Evolutionary conservation across 1,140 invertebrate genomes (phyloP).

Genomic region (Cheumatopsyche charites): DNA sequence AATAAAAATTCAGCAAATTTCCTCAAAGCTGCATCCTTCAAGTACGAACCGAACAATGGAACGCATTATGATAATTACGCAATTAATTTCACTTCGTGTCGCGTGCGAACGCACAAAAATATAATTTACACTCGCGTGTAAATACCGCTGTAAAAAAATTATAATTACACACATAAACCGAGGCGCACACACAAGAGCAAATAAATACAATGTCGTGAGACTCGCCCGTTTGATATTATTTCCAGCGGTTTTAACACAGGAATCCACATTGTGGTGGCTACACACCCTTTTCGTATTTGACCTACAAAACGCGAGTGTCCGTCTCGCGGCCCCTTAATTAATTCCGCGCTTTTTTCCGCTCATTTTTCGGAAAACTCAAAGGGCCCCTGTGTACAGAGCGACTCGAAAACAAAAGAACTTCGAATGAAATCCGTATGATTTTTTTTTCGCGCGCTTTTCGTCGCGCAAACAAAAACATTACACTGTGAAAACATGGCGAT

Average conservation of each 20-base stretch:
- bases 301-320: constrained; percentile 30
- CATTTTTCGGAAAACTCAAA: neutral
- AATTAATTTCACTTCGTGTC: too few species aligned
- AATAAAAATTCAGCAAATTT: too few species aligned
- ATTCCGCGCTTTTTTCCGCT: constrained; percentile 15
- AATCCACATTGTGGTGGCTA: constrained; percentile 28
- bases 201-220: constrained; percentile 22
- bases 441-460: neutral
- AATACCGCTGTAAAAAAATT: too few species aligned
- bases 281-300: constrained; percentile 30
- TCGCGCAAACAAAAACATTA: constrained; percentile 20
- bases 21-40: too few species aligned
- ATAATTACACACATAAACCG: too few species aligned
- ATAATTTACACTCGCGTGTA: too few species aligned
- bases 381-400: neutral
- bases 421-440: neutral
- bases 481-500: constrained; percentile 1
- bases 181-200: too few species aligned
- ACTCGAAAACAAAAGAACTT: neutral
- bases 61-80: too few species aligned
- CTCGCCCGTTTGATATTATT: constrained; percentile 20
- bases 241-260: constrained; percentile 5
- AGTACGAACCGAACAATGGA: too few species aligned
- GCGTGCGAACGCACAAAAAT: too few species aligned
- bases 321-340: constrained; percentile 26